These are phyloP conservation scores for Epinephelus lanceolatus DNA, from an alignment of 2,113 vertebrate species.

Conservation along the genomic window DNA sequence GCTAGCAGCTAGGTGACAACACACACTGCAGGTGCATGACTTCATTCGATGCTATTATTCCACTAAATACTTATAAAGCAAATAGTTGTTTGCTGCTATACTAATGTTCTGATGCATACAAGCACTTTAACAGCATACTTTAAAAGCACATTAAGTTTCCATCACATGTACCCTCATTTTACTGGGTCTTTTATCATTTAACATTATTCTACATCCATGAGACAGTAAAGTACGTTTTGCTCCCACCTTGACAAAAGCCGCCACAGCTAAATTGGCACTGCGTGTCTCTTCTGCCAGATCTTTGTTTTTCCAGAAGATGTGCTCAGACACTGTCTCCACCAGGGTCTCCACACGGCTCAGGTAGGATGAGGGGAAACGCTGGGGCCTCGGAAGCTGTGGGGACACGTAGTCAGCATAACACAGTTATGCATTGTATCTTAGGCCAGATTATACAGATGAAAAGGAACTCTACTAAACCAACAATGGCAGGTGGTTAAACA, in stretches of 20 bases:
- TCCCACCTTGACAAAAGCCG: constrained; percentile 93
- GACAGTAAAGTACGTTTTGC: neutral
- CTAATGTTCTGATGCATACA: too few relatives aligned
- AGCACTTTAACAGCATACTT: too few relatives aligned
- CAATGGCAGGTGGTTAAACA: neutral
- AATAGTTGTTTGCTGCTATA: too few relatives aligned
- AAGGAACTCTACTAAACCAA: neutral
- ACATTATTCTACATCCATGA: neutral
- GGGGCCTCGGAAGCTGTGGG: constrained; percentile 88
- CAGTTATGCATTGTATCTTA: neutral
- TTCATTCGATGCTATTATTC: too few relatives aligned
- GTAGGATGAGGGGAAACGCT: constrained; percentile 93
- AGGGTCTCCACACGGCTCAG: constrained; percentile 90
- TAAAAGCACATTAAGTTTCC: neutral
- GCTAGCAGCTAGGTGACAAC: too few relatives aligned
- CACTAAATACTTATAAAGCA: too few relatives aligned
- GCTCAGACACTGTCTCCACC: constrained; percentile 91
- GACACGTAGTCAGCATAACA: neutral
- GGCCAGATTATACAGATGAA: neutral
- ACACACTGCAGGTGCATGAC: too few relatives aligned
- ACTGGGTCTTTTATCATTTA: neutral
- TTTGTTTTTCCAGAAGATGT: constrained; percentile 94
- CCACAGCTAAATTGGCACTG: constrained; percentile 91
- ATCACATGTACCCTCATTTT: neutral
- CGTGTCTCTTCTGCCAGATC: constrained; percentile 92